A percentile compares a stretch with the other conserved stretches of the same genome.
Evolutionary conservation across 92 coral and sea anemone species (phyloP).

Genomic region (Umimayanthus chanpuru): DNA sequence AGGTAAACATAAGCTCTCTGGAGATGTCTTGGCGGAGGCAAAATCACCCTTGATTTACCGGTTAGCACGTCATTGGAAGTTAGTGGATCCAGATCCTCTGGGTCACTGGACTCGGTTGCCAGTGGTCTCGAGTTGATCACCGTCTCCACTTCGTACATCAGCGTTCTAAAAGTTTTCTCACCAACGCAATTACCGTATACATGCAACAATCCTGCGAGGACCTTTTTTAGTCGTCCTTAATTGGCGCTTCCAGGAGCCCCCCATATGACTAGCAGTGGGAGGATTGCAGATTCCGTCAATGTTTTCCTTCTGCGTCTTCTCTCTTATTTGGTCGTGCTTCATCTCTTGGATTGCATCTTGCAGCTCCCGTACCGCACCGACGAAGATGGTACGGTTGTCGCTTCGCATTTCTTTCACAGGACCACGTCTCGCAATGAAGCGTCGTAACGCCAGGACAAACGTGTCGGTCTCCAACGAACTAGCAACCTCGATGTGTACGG

Average conservation of each 20-base stretch:
- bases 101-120: conserved; percentile 40
- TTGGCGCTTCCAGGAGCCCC: no score
- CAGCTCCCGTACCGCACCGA: conserved; percentile 52
- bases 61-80: conserved; percentile 47
- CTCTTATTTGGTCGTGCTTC: conserved; percentile 46
- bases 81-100: conserved; percentile 27
- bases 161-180: no score
- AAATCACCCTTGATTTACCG: neutral
- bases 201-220: no score
- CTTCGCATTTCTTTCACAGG: neutral
- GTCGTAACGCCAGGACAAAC: conserved; percentile 53
- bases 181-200: no score
- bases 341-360: conserved; percentile 56
- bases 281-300: no score
- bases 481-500: conserved; percentile 60
- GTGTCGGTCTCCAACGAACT: conserved; percentile 65
- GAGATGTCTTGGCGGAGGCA: neutral
- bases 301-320: neutral
- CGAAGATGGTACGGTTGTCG: neutral
- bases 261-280: no score
- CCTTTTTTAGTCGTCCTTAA: no score
- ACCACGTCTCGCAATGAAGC: conserved; percentile 64
- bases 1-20: no score
- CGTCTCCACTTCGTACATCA: conserved; percentile 10
- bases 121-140: conserved; percentile 55